Percentiles rank a stretch among this genome's conserved stretches.
phyloP scores from a whole-genome alignment of 2,888 invertebrate species.

The Drosophila multiciliata region DNA sequence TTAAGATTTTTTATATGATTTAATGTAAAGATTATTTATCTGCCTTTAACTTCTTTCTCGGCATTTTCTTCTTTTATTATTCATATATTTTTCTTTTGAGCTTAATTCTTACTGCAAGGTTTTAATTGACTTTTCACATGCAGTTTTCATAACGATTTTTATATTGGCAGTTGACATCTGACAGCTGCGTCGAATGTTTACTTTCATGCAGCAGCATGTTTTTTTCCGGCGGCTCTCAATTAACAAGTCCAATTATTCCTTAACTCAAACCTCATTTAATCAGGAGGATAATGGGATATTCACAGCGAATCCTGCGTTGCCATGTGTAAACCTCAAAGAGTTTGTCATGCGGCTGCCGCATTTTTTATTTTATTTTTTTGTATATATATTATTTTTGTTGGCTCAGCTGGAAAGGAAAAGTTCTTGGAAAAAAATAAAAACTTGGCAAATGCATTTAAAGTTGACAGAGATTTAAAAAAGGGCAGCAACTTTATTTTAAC shows the following conservation, averaged over 20 bases:
- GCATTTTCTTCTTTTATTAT: neutral
- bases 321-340: slow-evolving; percentile 10
- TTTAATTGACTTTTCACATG: neutral
- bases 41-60: neutral
- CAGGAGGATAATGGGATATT: slow-evolving; percentile 2
- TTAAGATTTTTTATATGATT: neutral
- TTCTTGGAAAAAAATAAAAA: neutral
- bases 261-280: neutral
- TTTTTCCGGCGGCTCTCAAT: neutral
- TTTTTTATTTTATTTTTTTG: neutral
- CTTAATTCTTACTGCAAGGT: neutral
- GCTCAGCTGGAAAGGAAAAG: slow-evolving; percentile 1
- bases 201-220: neutral
- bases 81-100: neutral
- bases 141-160: neutral
- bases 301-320: neutral
- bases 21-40: neutral
- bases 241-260: slow-evolving; percentile 21
- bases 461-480: slow-evolving; percentile 3
- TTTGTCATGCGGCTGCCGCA: slow-evolving; percentile 6
- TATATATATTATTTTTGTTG: neutral
- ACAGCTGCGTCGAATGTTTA: neutral
- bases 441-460: neutral
- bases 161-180: neutral
- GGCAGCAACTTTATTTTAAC: neutral